Evolutionary conservation across 2,113 vertebrate species (phyloP).

Genomic region (Sturnira hondurensis): DNA sequence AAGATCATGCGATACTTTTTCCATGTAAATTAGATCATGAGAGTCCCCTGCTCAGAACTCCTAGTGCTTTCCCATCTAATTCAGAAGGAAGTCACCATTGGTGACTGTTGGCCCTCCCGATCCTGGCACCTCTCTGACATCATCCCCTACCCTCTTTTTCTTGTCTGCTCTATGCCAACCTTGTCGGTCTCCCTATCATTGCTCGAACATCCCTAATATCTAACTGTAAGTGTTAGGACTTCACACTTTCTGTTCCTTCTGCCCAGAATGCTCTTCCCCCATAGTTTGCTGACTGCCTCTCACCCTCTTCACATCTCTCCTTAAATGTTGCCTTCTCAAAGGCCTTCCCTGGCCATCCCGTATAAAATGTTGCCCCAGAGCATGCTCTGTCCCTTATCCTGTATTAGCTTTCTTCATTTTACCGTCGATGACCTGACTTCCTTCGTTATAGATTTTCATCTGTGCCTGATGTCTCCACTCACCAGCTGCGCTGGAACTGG

Average conservation of each 20-base stretch:
- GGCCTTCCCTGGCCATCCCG: not conserved
- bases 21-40: not conserved
- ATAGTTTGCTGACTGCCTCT: not conserved
- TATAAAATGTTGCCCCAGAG: not conserved
- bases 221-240: not conserved
- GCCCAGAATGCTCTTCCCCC: not conserved
- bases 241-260: not conserved
- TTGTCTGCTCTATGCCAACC: not conserved
- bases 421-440: not conserved
- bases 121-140: rapidly evolving
- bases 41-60: not conserved
- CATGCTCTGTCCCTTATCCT: not conserved
- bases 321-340: not conserved
- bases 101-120: rapidly evolving
- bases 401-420: not conserved
- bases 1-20: not conserved
- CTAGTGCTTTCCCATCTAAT: not conserved
- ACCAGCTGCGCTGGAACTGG: not conserved
- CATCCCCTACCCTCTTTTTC: not conserved
- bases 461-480: rapidly evolving
- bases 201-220: not conserved
- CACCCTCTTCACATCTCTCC: not conserved
- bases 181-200: not conserved
- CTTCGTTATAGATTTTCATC: not conserved
- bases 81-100: not conserved